Conservation (phyloP, 2,888 invertebrate genomes). For the Coleophora deauratella region DNA sequence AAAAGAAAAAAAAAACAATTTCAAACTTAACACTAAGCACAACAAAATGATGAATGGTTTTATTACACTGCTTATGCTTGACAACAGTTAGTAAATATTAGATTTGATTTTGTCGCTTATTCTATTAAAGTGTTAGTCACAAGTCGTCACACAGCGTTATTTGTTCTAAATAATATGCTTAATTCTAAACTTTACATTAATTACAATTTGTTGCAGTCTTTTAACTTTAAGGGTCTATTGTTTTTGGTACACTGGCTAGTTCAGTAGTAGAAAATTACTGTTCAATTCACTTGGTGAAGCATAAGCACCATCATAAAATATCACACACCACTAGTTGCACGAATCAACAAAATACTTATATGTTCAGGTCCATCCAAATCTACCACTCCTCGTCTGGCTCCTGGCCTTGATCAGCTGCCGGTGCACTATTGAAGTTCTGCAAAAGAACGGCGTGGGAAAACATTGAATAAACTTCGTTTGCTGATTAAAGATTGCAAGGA, state of each 20-base stretch:
- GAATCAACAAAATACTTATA: constrained; percentile 23
- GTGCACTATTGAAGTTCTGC: constrained; percentile 51
- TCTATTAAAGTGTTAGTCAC: too few species aligned
- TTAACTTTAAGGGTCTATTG: constrained; percentile 8
- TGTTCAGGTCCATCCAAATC: constrained; percentile 29
- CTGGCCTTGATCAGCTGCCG: constrained; percentile 37
- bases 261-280: too few species aligned
- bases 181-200: constrained; percentile 29
- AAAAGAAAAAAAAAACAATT: constrained; percentile 17
- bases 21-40: constrained; percentile 33
- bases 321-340: constrained; percentile 44
- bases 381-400: constrained; percentile 76
- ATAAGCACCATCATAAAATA: constrained; percentile 46
- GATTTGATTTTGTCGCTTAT: constrained; percentile 19
- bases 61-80: constrained; percentile 29
- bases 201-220: constrained; percentile 35
- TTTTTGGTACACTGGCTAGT: too few species aligned
- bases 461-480: too few species aligned
- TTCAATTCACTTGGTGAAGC: too few species aligned
- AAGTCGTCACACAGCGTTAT: neutral
- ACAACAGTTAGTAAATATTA: constrained; percentile 15
- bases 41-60: constrained; percentile 42
- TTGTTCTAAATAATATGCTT: constrained; percentile 12
- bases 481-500: too few species aligned
- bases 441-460: neutral